phyloP scores from a whole-genome alignment of 37 sponge, comb jelly and placozoan genomes.

The Beroe ovata region DNA sequence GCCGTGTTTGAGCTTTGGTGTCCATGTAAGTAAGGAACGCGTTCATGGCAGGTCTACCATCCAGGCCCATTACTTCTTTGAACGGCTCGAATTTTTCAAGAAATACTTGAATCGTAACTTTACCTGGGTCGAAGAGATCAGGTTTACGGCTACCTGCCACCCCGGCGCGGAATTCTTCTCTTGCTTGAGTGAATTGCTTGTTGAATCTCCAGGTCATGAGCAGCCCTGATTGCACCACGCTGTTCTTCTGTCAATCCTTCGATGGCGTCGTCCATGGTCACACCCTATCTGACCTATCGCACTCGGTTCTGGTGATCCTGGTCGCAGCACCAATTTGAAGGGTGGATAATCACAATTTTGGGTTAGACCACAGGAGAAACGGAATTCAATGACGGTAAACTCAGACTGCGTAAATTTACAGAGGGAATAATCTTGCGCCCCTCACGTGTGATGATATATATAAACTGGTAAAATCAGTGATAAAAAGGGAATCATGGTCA shows the following conservation, averaged over 20 bases:
- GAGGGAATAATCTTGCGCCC: too few relatives aligned
- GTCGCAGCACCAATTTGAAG: not conserved
- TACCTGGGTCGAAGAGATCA: not conserved
- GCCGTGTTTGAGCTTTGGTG: not conserved
- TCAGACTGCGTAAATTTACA: too few relatives aligned
- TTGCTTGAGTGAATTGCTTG: not conserved
- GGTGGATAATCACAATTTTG: too few relatives aligned
- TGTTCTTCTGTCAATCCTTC: not conserved
- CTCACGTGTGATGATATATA: too few relatives aligned
- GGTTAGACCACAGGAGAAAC: too few relatives aligned
- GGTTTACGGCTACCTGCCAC: conserved; percentile 32
- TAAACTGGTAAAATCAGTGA: too few relatives aligned
- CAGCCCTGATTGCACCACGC: not conserved
- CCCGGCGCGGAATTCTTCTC: not conserved
- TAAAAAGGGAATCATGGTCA: too few relatives aligned
- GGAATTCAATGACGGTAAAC: too few relatives aligned
- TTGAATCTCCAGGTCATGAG: not conserved
- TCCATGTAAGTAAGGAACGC: conserved; percentile 27
- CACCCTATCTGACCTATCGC: too few relatives aligned
- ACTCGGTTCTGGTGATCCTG: not conserved
- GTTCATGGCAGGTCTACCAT: not conserved
- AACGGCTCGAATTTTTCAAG: conserved; percentile 7
- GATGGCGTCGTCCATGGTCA: not conserved
- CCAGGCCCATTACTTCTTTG: not conserved
- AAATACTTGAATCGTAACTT: not conserved